A percentile compares a stretch with the other conserved stretches of the same genome.
These are phyloP conservation scores for Holacanthus passer DNA, from an alignment of 2,113 vertebrate genomes.

Conservation along the genomic window DNA sequence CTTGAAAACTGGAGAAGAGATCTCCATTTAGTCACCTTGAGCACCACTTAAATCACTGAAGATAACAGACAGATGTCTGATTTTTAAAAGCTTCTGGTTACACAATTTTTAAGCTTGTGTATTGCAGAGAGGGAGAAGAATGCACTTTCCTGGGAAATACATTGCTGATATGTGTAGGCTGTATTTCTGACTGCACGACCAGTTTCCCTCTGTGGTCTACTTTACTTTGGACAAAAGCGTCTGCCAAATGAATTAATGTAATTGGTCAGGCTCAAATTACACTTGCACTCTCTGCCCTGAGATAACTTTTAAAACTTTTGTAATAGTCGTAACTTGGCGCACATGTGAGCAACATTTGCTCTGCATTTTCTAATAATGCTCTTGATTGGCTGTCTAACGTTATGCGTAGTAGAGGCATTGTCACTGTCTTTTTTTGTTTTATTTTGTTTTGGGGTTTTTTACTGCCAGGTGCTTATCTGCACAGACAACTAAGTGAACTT, in stretches of 20 bases:
- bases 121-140: background rate
- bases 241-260: background rate
- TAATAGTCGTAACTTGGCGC: background rate
- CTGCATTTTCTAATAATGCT: too few species aligned
- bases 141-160: background rate
- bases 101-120: background rate
- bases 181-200: background rate
- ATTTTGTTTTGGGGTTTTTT: too few species aligned
- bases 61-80: background rate
- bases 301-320: background rate
- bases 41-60: background rate
- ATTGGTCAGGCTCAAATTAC: background rate
- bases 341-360: background rate
- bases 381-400: too few species aligned
- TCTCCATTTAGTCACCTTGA: constrained; percentile 3
- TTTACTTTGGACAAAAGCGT: background rate
- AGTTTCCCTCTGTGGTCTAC: background rate
- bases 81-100: background rate
- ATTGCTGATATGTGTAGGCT: background rate
- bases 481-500: too few species aligned
- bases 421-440: too few species aligned
- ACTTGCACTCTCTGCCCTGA: background rate
- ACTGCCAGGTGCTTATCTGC: too few species aligned
- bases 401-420: too few species aligned
- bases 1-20: background rate